These are phyloP conservation scores for Myotis brandtii DNA, from an alignment of 2,113 vertebrate genomes.

Conservation along the genomic window DNA sequence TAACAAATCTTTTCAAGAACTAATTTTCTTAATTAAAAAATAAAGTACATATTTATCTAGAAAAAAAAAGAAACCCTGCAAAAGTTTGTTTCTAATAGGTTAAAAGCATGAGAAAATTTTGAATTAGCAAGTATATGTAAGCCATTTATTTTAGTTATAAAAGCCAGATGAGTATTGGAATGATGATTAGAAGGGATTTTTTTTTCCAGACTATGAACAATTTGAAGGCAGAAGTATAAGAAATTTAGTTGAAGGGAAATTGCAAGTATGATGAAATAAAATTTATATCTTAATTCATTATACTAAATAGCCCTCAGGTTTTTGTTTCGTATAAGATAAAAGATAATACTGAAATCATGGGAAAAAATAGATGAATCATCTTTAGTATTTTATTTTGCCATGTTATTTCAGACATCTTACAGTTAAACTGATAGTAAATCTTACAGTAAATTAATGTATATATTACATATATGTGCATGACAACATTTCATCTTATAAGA, in stretches of 20 bases:
- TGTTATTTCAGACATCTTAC: not conserved
- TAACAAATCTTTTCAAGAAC: slow-evolving; percentile 33
- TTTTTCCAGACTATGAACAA: not conserved
- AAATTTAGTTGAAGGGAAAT: slow-evolving; percentile 21
- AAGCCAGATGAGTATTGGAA: not conserved
- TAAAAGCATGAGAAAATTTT: slow-evolving; percentile 12
- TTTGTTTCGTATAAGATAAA: slow-evolving; percentile 19
- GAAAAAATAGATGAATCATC: not conserved
- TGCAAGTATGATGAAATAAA: slow-evolving; percentile 16
- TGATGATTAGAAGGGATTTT: not conserved
- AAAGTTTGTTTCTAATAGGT: slow-evolving; percentile 1
- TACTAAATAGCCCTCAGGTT: not conserved
- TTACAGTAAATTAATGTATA: not conserved
- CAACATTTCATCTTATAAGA: slow-evolving; percentile 16
- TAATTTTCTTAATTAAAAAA: not conserved
- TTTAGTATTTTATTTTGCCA: slow-evolving; percentile 53
- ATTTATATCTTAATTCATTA: not conserved
- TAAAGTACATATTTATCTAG: not conserved
- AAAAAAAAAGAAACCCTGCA: not conserved
- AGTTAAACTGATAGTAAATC: not conserved
- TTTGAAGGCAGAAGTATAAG: not conserved
- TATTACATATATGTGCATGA: not conserved
- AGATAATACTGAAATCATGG: not conserved
- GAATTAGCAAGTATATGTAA: not conserved
- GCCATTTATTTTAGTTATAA: not conserved